Evolutionary conservation across 2,888 invertebrate genomes (phyloP).

Genomic region (Anoncus sp.): DNA sequence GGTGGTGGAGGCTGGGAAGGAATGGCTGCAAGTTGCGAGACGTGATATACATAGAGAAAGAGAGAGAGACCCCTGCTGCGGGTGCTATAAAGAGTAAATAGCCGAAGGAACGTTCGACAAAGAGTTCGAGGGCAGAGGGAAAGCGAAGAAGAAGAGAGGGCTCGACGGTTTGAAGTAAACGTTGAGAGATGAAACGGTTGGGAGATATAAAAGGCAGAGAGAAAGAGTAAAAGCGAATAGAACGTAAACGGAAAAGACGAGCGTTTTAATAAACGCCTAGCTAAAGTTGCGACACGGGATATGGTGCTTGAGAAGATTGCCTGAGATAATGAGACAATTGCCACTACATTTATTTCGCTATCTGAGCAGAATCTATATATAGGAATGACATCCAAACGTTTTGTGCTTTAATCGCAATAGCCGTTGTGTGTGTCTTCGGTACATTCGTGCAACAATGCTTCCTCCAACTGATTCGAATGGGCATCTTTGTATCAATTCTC

Average conservation of each 20-base stretch:
- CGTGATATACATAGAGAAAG: slow-evolving; percentile 36
- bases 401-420: slow-evolving; percentile 22
- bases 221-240: slow-evolving; percentile 34
- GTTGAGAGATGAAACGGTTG: neutral
- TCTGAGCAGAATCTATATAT: slow-evolving; percentile 65
- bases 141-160: slow-evolving; percentile 11
- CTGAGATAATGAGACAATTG: slow-evolving; percentile 69
- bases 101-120: slow-evolving; percentile 64
- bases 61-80: neutral
- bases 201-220: neutral
- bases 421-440: slow-evolving; percentile 19
- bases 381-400: slow-evolving; percentile 69
- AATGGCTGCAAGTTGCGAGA: slow-evolving; percentile 22
- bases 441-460: slow-evolving; percentile 36
- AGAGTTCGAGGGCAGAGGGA: slow-evolving; percentile 41
- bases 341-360: slow-evolving; percentile 67
- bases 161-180: slow-evolving; percentile 15
- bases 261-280: slow-evolving; percentile 73
- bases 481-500: slow-evolving; percentile 31
- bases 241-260: slow-evolving; percentile 50
- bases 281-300: slow-evolving; percentile 64
- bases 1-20: too few species aligned
- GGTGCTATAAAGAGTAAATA: slow-evolving; percentile 72
- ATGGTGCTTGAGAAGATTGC: slow-evolving; percentile 13
- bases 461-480: neutral